These are phyloP conservation scores for Bostrychus sinensis DNA, from an alignment of 2,113 vertebrate genomes.

Conservation along the genomic window DNA sequence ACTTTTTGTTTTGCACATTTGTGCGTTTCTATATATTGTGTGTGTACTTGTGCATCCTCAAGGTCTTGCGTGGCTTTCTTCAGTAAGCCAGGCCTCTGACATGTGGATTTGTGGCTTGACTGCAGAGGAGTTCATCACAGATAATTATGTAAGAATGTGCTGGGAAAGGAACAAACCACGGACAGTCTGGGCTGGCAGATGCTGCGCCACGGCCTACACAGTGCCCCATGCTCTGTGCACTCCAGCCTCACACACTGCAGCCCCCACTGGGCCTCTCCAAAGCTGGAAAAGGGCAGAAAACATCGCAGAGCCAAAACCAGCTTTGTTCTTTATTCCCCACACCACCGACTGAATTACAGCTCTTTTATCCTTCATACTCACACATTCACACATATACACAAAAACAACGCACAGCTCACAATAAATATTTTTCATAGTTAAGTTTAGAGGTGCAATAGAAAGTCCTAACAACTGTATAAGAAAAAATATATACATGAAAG, in stretches of 20 bases:
- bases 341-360: conserved; percentile 24
- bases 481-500: too few relatives aligned
- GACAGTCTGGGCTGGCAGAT: conserved; percentile 67
- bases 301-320: conserved; percentile 40
- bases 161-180: conserved; percentile 71
- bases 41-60: conserved; percentile 22
- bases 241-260: conserved; percentile 53
- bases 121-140: conserved; percentile 76
- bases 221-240: conserved; percentile 50
- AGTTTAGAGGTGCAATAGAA: conserved; percentile 42
- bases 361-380: conserved; percentile 21
- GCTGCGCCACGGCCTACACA: conserved; percentile 62
- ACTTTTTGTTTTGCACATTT: conserved; percentile 60
- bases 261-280: conserved; percentile 54
- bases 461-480: too few relatives aligned
- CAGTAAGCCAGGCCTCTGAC: conserved; percentile 64
- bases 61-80: conserved; percentile 49
- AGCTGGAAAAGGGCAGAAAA: conserved; percentile 60
- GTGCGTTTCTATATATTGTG: conserved; percentile 19
- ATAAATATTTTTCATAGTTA: background rate
- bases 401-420: background rate
- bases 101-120: conserved; percentile 72
- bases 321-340: conserved; percentile 45
- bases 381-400: conserved; percentile 22
- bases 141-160: conserved; percentile 76